Evolutionary conservation across 2,888 invertebrate species (phyloP).

Genomic region (Xestia xanthographa): DNA sequence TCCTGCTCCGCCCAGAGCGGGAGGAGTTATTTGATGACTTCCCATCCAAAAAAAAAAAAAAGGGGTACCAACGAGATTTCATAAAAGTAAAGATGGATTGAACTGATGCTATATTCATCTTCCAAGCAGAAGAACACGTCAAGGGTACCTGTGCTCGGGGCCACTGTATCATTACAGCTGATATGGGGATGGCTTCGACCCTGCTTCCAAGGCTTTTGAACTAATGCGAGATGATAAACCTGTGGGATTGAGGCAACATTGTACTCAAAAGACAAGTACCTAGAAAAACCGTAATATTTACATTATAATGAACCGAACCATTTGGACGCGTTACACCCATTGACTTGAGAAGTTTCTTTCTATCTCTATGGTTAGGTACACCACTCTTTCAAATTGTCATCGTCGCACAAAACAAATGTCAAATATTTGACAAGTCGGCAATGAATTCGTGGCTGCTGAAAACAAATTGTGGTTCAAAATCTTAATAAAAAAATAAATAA

Average conservation of each 20-base stretch:
- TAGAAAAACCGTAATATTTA: background rate
- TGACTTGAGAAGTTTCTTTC: no score
- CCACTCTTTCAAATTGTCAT: slow-evolving; percentile 54
- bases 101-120: no score
- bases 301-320: background rate
- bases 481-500: no score
- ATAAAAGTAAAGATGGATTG: no score
- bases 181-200: background rate
- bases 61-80: no score
- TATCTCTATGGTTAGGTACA: no score
- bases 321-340: slow-evolving; percentile 37
- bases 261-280: background rate
- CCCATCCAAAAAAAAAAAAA: no score
- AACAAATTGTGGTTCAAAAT: slow-evolving; percentile 61
- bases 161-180: background rate
- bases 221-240: background rate
- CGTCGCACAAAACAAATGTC: slow-evolving; percentile 26
- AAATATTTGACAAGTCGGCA: slow-evolving; percentile 70
- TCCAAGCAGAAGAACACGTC: background rate
- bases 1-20: no score
- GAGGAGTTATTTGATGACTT: no score
- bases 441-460: slow-evolving; percentile 79
- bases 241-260: background rate
- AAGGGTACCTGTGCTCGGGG: background rate
- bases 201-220: background rate